Evolutionary conservation across 2,888 invertebrate species (phyloP), one percentile per base, ranked within the genome.

Genomic region (Trichogramma dendrolimi): DNA sequence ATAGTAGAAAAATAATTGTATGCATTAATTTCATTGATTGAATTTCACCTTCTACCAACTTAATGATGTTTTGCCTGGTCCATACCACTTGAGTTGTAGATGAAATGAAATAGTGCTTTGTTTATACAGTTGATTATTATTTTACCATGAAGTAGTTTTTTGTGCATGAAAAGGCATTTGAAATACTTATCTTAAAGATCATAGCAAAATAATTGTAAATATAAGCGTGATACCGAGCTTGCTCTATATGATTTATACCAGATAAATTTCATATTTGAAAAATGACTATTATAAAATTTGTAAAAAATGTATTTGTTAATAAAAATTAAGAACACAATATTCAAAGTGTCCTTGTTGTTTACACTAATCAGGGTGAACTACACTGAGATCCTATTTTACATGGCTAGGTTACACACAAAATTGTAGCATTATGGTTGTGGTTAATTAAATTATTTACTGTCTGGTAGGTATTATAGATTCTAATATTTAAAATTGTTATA

Each of bases 251-350:
- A 53, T 56, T 53, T 50, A 44, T 11, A 54, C 51, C 52, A 56
- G 42, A 56, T 38, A 46, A 54, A 58, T 42, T 6, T 59, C 55
- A 58, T 60, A 60, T 59, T 64, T 61, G 56, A 59, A 52, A 64
- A 61, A 61, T 64, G 59, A 55, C 55, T 61, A 64, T 58, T 58
- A 38, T 60, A 64, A 11, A 47, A 62, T 57, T 62, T 60, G 57
- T 58, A 61, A 58, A 61, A 53, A 53, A 54, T 60, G 46, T 57
- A 62, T 39, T 63, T 62, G 59, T 62, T 62, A 55, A 57, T 64
- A 6, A 64, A 61, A 59, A 56, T 61, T 59, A 56, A 46, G 11
- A 50, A 56, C 47, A 56, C 60, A 56, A 61, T 55, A 58, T 64
- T 64, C 42, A n/a, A 61, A 56, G 42, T 42, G 40, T 27, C 27